Evolutionary conservation across 2,797 vertebrate genomes (phyloP), one percentile per base, ranked within the genome.

Genomic region (Dallia pectoralis): DNA sequence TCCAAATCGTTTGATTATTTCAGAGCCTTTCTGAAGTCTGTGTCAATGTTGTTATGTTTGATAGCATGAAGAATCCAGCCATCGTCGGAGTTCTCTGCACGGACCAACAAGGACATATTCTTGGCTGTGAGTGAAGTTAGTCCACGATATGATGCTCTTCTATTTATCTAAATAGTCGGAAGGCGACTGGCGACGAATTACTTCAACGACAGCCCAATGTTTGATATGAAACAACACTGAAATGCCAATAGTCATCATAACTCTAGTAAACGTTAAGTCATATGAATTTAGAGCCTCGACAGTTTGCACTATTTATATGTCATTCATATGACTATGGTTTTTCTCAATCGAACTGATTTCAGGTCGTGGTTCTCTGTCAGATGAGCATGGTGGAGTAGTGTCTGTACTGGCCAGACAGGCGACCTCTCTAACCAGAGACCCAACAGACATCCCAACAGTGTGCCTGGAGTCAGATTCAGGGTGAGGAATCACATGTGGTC

Each of bases 61-160:
- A 66, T 89, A 99, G 97, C 71, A 98, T 99, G 97, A 99, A 97
- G 89, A 96, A 96, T 76, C 95, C 96, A 47, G 94, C 96, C 18
- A 94, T 99, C 40, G 95, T 98, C 56, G 97, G 97, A 1, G 93
- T 98, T 27, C 89, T 99, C 22, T 97, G 96, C 86, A 97, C 97
- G 48, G 97, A 99, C 75, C 93, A 95, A 48, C 97, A 98, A 83
- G 97, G 97, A 66, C 96, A 98, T 73, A 99, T 96, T 87, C 80
- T 99, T 86, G 97, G 96, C 76, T 98, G 97, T 99, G 92, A 96
- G 97, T 92, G 14, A 48, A 53, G 16, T n/a, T 27, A 27, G 4
- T 0, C n/a, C 2, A 29, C 12, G 25, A 2, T 22, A 5, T 59
- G 69, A 14, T 70, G 69, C 33, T 40, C 22, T 33, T 53, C 51